Base-by-base conservation (phyloP, 37 sponge, comb jelly and placozoan genomes). In the Cliona cf. orientalis region DNA sequence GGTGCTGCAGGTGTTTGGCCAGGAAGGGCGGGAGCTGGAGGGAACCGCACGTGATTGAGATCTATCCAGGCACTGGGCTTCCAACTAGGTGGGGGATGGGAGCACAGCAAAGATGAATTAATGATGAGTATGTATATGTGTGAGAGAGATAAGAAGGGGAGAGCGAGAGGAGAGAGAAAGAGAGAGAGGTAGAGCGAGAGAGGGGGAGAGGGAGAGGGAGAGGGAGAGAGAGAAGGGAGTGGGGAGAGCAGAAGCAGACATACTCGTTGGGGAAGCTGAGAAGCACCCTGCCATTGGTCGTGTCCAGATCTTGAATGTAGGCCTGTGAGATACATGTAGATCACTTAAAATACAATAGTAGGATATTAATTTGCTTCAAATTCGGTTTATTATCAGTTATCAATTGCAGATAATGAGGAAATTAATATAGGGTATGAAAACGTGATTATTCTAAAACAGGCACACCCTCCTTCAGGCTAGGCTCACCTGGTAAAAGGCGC, bases 401-500 rank as follows among this genome's bases (percentile, higher is more conserved):
- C n/a, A n/a, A n/a, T n/a, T n/a, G n/a, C n/a, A n/a, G n/a, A n/a
- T n/a, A n/a, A n/a, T n/a, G n/a, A n/a, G n/a, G n/a, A n/a, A n/a
- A n/a, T n/a, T n/a, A n/a, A n/a, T n/a, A n/a, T n/a, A n/a, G n/a
- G n/a, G n/a, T n/a, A n/a, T 66, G 66, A 67, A 32, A 19, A 4
- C 68, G 33, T 35, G 38, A 19, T 49, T 49, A 49, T 14, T 49
- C 53, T 49, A 49, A 49, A 49, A 19, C 14, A 67, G 68, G 40
- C 11, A 67, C 39, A 34, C 17, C 32, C 9, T 36, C 26, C 17
- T 67, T 38, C 36, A n/a, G n/a, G n/a, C n/a, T 43, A 21, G 1
- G 33, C 84, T 79, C 59, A 87, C 93, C 81, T 84, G 28, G 39
- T 92, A 92, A 64, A 84, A 92, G 34, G 93, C 93, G 12, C 93